A percentile compares a stretch with the other conserved stretches of the same genome.
These are phyloP conservation scores for Falco cherrug DNA, from an alignment of 2,797 vertebrate species.

Conservation along the genomic window DNA sequence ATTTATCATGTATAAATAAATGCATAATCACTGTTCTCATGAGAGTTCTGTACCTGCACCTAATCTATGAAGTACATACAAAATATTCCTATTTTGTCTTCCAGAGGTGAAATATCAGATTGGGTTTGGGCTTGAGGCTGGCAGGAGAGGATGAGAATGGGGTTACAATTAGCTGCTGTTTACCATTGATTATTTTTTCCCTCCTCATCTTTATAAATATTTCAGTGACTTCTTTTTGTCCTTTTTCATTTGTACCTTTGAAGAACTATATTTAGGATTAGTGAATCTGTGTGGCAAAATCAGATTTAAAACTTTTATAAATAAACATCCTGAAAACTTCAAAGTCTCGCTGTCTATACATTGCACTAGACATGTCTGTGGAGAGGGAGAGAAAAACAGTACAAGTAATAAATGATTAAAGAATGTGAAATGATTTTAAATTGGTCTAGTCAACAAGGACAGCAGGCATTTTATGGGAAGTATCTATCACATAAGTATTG, in stretches of 20 bases:
- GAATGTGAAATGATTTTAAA: slow-evolving; percentile 32
- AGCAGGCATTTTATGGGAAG: not conserved
- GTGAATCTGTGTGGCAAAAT: not conserved
- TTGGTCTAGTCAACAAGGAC: slow-evolving; percentile 19
- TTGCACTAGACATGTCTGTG: not conserved
- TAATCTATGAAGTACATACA: not conserved
- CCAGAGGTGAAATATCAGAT: not conserved
- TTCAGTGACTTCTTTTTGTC: slow-evolving; percentile 34
- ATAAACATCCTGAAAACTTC: slow-evolving; percentile 22
- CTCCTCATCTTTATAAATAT: slow-evolving; percentile 5
- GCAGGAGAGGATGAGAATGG: not conserved
- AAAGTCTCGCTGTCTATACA: not conserved
- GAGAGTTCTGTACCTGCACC: not conserved
- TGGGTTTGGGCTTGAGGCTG: not conserved
- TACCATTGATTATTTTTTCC: not conserved
- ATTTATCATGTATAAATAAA: not conserved
- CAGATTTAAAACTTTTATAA: slow-evolving; percentile 37
- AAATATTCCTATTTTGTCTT: not conserved
- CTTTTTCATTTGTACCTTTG: slow-evolving; percentile 33
- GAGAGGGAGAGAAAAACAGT: slow-evolving; percentile 10
- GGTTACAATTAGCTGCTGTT: not conserved
- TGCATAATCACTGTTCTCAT: not conserved
- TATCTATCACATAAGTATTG: not conserved
- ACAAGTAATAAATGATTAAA: slow-evolving; percentile 49
- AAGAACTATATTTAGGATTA: slow-evolving; percentile 22